Base-by-base conservation (phyloP, 2,113 vertebrate genomes). In the Melanotaenia duboulayi region DNA sequence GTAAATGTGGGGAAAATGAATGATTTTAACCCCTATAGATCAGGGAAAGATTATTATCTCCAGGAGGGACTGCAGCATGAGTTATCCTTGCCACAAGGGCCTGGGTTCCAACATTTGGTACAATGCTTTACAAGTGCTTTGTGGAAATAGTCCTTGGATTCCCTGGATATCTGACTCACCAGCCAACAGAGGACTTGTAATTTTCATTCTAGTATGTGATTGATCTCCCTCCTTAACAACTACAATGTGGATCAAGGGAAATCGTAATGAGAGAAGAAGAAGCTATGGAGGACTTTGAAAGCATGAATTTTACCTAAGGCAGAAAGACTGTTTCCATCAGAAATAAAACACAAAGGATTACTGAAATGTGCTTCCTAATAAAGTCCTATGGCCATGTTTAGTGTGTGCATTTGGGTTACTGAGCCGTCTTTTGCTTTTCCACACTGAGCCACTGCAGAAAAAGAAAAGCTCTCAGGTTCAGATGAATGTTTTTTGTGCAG, bases 401-500 rank as follows among this genome's bases (percentile, higher is more conserved):
- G 48, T 24, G 40, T 12, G 54, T 16, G 5, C 44, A 60, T 23
- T 57, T 72, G 28, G 35, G n/a, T 14, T 14, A 37, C 62, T 61
- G 1, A 42, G 32, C 19, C 17, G 28, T 69, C 48, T 42, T 44
- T 59, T 20, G 39, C 64, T 73, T 59, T 59, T 79, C 51, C 64
- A 70, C 52, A 73, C 44, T 44, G 56, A 65, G 68, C 71, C 39
- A 61, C 79, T 65, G 65, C 46, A 76, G 22, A 2, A 32, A 51
- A 73, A 60, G 25, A 57, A 83, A 19, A 16, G 71, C 81, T 76
- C 39, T 0, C 11, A 86, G 75, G 69, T 70, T 65, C 42, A 68
- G 63, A 86, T 77, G 79, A 82, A 50, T 17, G 24, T 57, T 74
- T 76, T 78, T 28, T 73, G 80, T 80, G 57, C 37, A 42, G 61